Evolutionary conservation across 1,140 invertebrate genomes (phyloP).

Genomic region (Drosophila gunungcola): DNA sequence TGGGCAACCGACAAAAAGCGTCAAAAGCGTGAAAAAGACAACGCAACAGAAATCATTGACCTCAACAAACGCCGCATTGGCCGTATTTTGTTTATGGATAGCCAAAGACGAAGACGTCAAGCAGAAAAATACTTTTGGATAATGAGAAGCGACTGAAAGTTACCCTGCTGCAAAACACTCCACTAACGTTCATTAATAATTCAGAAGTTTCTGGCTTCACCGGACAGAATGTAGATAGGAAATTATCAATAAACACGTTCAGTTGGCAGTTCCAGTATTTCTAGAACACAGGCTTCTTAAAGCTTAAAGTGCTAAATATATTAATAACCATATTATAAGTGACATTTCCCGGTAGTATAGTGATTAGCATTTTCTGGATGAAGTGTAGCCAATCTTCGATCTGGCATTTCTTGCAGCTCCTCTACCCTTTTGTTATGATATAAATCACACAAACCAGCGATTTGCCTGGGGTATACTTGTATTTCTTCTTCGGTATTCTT

Average conservation of each 20-base stretch:
- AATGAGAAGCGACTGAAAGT: constrained; percentile 10
- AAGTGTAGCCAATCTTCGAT: constrained; percentile 33
- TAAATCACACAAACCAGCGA: constrained; percentile 69
- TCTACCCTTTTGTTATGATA: constrained; percentile 46
- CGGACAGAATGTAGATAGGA: background rate
- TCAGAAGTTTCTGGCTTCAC: background rate
- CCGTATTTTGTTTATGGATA: constrained; percentile 72
- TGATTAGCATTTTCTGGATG: background rate
- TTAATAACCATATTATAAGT: background rate
- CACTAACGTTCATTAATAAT: background rate
- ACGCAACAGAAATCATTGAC: constrained; percentile 78
- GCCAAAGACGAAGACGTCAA: constrained; percentile 47
- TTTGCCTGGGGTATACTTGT: constrained; percentile 30
- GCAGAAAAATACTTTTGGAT: constrained; percentile 8
- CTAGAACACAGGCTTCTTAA: background rate
- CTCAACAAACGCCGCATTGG: constrained; percentile 71
- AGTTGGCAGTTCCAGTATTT: background rate
- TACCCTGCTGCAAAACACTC: constrained; percentile 15
- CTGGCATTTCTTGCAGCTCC: constrained; percentile 17
- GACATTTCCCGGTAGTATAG: background rate
- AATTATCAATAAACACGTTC: background rate
- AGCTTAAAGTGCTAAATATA: background rate
- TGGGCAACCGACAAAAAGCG: constrained; percentile 47
- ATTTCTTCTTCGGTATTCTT: constrained; percentile 29
- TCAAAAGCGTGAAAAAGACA: constrained; percentile 71